Conservation (phyloP, 1,140 invertebrate species). For the Leptinotarsa lineolata region DNA sequence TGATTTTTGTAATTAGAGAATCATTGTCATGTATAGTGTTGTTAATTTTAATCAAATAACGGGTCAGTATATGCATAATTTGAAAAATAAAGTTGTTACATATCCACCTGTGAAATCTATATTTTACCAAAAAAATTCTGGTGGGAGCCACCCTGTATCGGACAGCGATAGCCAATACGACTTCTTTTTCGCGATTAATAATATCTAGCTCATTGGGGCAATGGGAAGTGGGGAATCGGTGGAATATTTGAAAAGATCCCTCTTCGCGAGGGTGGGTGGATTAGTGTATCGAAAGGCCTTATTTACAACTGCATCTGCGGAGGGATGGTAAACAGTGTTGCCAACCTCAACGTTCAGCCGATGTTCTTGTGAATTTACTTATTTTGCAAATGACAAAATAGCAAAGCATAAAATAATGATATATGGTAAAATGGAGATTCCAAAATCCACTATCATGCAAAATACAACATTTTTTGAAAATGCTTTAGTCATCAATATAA, state of each 20-base stretch:
- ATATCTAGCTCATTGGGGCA: slow-evolving; percentile 17
- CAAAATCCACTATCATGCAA: too few relatives aligned
- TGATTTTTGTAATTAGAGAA: too few relatives aligned
- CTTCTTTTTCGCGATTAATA: not conserved
- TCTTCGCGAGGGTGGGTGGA: slow-evolving; percentile 1
- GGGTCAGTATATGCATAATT: too few relatives aligned
- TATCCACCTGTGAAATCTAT: too few relatives aligned
- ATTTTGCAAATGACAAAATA: too few relatives aligned
- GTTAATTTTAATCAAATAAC: not conserved
- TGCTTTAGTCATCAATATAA: too few relatives aligned
- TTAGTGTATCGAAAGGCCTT: slow-evolving; percentile 17
- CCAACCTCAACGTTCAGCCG: not conserved
- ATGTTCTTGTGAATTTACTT: too few relatives aligned
- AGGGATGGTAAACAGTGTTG: slow-evolving; percentile 17
- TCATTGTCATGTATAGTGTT: not conserved
- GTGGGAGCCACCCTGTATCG: not conserved
- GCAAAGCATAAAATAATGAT: too few relatives aligned
- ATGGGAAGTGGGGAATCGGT: slow-evolving; percentile 1
- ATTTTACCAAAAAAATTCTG: not conserved
- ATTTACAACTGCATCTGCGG: not conserved
- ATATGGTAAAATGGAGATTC: too few relatives aligned
- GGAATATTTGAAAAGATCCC: not conserved
- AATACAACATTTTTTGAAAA: too few relatives aligned
- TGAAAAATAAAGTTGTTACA: not conserved
- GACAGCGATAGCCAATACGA: not conserved